Conservation (phyloP, 1,140 invertebrate genomes). For the Drosophila ogumai region DNA sequence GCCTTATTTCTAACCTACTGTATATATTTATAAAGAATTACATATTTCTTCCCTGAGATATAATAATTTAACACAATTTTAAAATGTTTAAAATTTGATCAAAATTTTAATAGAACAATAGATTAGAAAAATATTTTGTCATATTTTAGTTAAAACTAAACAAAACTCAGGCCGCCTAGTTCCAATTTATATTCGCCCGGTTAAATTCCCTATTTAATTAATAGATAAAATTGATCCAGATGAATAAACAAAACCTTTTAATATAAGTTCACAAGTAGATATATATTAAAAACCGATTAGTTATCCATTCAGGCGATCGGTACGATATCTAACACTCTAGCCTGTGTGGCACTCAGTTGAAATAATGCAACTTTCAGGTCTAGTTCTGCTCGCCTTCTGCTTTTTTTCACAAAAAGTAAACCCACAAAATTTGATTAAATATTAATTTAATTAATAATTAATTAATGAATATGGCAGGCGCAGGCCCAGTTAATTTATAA, state of each 20-base stretch:
- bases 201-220: too few species aligned
- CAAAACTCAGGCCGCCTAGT: too few species aligned
- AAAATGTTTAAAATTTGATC: too few species aligned
- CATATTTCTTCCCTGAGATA: too few species aligned
- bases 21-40: too few species aligned
- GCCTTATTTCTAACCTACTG: too few species aligned
- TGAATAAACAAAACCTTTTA: background rate
- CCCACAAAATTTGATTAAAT: background rate
- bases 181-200: too few species aligned
- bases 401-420: background rate
- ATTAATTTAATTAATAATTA: background rate
- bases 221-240: background rate
- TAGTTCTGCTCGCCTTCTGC: background rate
- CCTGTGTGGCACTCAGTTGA: background rate
- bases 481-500: constrained; percentile 25
- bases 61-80: too few species aligned
- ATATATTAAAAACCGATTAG: constrained; percentile 1
- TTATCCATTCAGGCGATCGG: background rate
- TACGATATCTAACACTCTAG: background rate
- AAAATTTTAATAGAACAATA: too few species aligned
- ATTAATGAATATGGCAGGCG: background rate
- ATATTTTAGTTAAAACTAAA: too few species aligned
- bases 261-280: background rate
- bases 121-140: too few species aligned
- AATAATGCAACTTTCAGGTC: background rate